Percentiles rank a stretch among this genome's conserved stretches.
These are phyloP conservation scores for Dicrurus megarhynchus DNA, from an alignment of 2,113 vertebrate species.

Conservation along the genomic window DNA sequence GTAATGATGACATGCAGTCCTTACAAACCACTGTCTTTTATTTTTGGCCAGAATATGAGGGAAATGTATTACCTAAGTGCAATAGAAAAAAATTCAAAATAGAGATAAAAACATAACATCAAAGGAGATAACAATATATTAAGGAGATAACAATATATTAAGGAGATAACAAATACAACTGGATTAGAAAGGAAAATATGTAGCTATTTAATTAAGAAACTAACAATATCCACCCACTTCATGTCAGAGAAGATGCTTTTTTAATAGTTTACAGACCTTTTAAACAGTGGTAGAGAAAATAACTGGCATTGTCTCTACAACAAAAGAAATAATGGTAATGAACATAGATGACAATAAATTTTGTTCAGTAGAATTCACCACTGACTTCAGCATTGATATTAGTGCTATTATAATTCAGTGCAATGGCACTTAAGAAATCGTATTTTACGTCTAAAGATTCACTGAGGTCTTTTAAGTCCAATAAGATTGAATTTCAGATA, in stretches of 20 bases:
- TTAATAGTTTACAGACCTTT: neutral
- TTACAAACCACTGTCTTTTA: neutral
- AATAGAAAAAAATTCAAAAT: neutral
- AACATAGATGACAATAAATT: neutral
- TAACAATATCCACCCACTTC: neutral
- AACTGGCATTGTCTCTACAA: neutral
- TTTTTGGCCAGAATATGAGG: neutral
- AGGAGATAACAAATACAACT: neutral
- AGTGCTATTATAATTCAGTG: neutral
- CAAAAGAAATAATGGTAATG: neutral
- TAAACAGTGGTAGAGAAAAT: neutral
- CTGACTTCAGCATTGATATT: neutral
- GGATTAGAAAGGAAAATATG: neutral
- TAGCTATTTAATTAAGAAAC: neutral
- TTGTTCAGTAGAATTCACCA: neutral
- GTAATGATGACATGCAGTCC: neutral
- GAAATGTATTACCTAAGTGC: neutral
- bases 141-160: neutral
- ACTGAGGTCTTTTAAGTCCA: neutral
- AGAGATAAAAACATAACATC: neutral
- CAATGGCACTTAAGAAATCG: neutral
- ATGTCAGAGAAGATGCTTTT: neutral
- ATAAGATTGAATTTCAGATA: neutral
- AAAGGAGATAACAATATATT: neutral
- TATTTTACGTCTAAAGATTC: neutral